Evolutionary conservation across 2,888 invertebrate genomes (phyloP), one percentile per base, ranked within the genome.

Genomic region (Drosophila incognita): DNA sequence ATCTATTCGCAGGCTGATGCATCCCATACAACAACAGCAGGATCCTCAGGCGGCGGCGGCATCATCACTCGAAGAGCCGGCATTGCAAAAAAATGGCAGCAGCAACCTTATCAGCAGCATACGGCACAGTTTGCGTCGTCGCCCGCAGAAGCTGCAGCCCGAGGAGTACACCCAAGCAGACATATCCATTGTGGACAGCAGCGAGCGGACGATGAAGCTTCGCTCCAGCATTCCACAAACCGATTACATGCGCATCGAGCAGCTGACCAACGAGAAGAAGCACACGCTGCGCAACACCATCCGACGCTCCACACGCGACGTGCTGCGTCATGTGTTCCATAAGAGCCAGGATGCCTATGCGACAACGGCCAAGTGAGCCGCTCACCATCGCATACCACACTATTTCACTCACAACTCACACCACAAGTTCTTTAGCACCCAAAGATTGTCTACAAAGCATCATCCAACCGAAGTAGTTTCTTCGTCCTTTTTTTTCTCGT

Each of bases 261-360:
- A 91, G 67, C 66, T 91, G 36, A 87, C 88, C 31, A 89, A 84
- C 31, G 92, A 92, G 54, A 90, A 79, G 74, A 93, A 92, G 64
- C 81, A 87, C n/a, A 87, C 90, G n/a, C 60, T 93, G 35, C 83
- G 93, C 11, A 91, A 83, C 38, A 93, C 92, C 69, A 83, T 93
- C 31, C 74, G 92, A 2, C 90, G 88, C 11, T 92, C 93, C 7
- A 92, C 93, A 5, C 87, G 92, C 18, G 92, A 90, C 51, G 90
- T 93, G n/a, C 69, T 87, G 52, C 91, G 92, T n/a, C 92, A 93
- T 64, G 88, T 93, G 57, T 93, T 93, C 78, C 90, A 93, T 77
- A 92, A 92, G 75, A 91, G 85, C 29, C 90, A 92, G 35, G 93
- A 93, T 48, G 92, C 89, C 60, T 93, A 93, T 73, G 80, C 82